Base-by-base conservation (phyloP, 1,140 invertebrate genomes). In the Heliconius himera region DNA sequence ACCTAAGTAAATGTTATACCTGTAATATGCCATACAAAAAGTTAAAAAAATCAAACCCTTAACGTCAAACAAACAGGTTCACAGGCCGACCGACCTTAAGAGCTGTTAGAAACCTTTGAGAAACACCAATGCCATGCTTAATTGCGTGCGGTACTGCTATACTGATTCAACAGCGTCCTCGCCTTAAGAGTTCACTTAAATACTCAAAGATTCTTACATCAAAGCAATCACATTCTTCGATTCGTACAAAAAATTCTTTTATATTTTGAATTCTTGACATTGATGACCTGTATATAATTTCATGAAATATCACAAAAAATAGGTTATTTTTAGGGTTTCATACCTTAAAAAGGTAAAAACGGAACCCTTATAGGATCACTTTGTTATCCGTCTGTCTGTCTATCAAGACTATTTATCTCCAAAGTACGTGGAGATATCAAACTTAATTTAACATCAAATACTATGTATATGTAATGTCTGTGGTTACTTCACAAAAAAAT, bases 51-150 rank as follows among this genome's bases (percentile, higher is more conserved):
- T 66, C 26, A 11, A 66, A 66, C 60, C 70, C 41, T 77, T 6
- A 74, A 77, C 77, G 46, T 82, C 84, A 82, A 84, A 84, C 80
- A 82, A 82, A 85, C 54, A 82, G 83, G 77, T 84, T 87, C 84
- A 82, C 81, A 83, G 81, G 78, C 70, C 51, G 77, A 71, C 79
- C 83, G 54, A 66, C 66, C 75, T 83, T 71, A 71, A 87, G 86
- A 60, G 82, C 82, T 84, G 81, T 84, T 84, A 66, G 73, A 82
- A 85, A 86, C 86, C 85, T 91, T 89, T 88, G 88, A 88, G 84
- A 74, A 83, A 89, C 82, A 89, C 84, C 87, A 87, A 85, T 86
- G 84, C 79, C 82, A 83, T 82, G 82, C 82, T 89, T 90, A 90
- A 90, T 89, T 88, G 86, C 86, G 85, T 86, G 83, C 86, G 84